These are phyloP conservation scores for Acronicta leporina DNA, from an alignment of 2,888 invertebrate species.

Conservation along the genomic window DNA sequence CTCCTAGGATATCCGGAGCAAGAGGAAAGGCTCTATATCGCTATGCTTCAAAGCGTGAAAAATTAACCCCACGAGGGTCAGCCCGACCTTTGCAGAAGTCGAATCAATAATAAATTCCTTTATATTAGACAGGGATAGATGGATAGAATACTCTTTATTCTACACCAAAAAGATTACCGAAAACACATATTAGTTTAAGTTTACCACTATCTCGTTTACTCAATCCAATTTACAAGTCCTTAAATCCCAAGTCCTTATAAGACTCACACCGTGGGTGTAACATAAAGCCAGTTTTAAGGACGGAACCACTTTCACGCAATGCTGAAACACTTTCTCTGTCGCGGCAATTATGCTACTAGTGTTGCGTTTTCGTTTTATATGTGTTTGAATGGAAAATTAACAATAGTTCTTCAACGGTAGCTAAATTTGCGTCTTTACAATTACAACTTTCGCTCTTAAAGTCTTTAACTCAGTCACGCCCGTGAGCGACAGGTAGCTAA, in stretches of 20 bases:
- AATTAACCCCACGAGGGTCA: too few relatives aligned
- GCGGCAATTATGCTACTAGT: constrained; percentile 20
- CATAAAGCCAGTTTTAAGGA: constrained; percentile 34
- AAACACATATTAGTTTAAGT: too few relatives aligned
- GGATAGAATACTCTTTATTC: too few relatives aligned
- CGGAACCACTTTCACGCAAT: constrained; percentile 46
- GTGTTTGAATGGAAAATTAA: constrained; percentile 14
- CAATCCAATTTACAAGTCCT: too few relatives aligned
- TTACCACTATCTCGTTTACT: too few relatives aligned
- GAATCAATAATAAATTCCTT: too few relatives aligned
- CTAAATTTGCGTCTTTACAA: constrained; percentile 13
- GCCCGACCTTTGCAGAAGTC: too few relatives aligned
- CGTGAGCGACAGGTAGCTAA: not conserved
- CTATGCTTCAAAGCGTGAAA: too few relatives aligned
- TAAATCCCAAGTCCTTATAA: not conserved
- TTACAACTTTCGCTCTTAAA: not conserved
- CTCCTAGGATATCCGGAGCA: too few relatives aligned
- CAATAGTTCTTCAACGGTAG: constrained; percentile 23
- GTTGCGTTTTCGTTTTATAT: constrained; percentile 22
- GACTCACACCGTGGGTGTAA: constrained; percentile 12
- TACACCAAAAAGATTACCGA: too few relatives aligned
- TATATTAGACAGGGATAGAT: too few relatives aligned
- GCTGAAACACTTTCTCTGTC: constrained; percentile 49
- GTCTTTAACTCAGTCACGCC: not conserved
- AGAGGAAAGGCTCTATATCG: too few relatives aligned